Conservation (phyloP, 2,113 vertebrate genomes). For the Gopherus flavomarginatus region DNA sequence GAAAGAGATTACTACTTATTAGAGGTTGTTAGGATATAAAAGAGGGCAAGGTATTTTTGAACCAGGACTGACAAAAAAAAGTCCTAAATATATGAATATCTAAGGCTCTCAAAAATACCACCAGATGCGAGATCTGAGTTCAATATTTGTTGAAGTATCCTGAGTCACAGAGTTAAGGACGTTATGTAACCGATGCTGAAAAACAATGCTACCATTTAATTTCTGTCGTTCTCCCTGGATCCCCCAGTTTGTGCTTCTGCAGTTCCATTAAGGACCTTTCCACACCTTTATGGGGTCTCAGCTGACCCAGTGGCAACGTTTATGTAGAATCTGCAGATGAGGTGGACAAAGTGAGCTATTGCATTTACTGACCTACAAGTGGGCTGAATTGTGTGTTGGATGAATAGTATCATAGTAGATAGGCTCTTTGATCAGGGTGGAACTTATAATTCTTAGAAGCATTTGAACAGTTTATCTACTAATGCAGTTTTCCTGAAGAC, state of each 20-base stretch:
- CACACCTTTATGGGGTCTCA: not conserved
- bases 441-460: not conserved
- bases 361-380: not conserved
- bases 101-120: not conserved
- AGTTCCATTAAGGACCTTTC: not conserved
- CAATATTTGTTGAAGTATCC: not conserved
- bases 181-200: not conserved
- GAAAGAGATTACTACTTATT: not conserved
- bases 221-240: not conserved
- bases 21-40: not conserved
- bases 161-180: not conserved
- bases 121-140: not conserved
- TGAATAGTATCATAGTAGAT: not conserved
- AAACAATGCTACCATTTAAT: not conserved
- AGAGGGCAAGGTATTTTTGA: not conserved
- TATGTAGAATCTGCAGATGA: not conserved
- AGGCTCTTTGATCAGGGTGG: not conserved
- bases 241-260: not conserved
- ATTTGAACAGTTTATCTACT: not conserved
- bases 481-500: not conserved
- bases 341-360: not conserved
- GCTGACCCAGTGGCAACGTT: not conserved
- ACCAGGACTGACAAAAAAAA: not conserved
- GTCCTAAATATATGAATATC: accelerated
- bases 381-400: not conserved